Percentiles rank a stretch among this genome's conserved stretches.
Evolutionary conservation across 2,797 vertebrate species (phyloP).

Genomic region (Molothrus ater): DNA sequence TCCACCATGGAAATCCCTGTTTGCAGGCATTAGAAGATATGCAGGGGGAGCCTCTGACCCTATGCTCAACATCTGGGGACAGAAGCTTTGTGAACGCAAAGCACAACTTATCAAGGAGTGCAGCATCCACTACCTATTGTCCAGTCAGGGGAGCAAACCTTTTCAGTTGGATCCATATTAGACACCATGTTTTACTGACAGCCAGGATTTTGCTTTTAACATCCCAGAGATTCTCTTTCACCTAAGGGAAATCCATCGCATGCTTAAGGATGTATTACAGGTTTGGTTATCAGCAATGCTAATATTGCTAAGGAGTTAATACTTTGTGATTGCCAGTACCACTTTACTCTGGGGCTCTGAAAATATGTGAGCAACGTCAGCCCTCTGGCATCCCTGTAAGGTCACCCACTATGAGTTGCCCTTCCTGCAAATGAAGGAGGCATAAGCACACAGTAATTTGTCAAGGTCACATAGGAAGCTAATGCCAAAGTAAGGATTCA

Average conservation of each 20-base stretch:
- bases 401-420: not conserved
- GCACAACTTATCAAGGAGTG: not conserved
- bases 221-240: not conserved
- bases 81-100: not conserved
- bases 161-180: not conserved
- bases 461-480: not conserved
- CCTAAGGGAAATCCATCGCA: not conserved
- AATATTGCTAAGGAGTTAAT: not conserved
- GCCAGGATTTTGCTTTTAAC: not conserved
- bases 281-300: not conserved
- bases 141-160: not conserved
- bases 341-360: not conserved
- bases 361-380: not conserved
- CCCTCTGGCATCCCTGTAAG: not conserved
- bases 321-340: not conserved
- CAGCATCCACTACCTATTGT: rapidly evolving
- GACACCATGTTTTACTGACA: not conserved
- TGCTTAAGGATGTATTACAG: not conserved
- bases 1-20: not conserved
- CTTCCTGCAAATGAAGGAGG: not conserved
- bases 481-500: not conserved
- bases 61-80: not conserved
- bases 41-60: not conserved
- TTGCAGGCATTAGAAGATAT: not conserved
- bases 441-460: not conserved